Conservation (phyloP, 2,797 vertebrate genomes). For the Oryzias dopingdopingensis region DNA sequence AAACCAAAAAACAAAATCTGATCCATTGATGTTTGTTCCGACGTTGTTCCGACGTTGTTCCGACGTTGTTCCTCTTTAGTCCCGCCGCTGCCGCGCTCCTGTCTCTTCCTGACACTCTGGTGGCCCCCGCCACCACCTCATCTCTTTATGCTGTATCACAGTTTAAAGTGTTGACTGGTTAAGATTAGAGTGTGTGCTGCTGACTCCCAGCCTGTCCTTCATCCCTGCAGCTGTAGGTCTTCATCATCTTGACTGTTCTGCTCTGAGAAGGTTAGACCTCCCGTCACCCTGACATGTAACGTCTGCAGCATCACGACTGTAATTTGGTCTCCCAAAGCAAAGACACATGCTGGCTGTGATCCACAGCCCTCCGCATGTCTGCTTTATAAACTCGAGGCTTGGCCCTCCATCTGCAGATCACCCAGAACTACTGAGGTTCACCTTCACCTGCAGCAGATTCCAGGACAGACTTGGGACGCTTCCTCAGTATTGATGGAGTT, state of each 20-base stretch:
- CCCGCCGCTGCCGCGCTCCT: too few species aligned
- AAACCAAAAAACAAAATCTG: too few species aligned
- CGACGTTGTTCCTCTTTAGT: too few species aligned
- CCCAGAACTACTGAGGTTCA: conserved; percentile 24
- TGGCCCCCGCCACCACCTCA: too few species aligned
- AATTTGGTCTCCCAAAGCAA: too few species aligned
- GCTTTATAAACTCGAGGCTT: conserved; percentile 13
- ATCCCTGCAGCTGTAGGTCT: conserved; percentile 39
- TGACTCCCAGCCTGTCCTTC: conserved; percentile 50
- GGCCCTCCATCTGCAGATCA: not conserved
- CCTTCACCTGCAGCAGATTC: conserved; percentile 32
- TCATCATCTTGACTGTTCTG: conserved; percentile 30
- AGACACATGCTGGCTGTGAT: too few species aligned
- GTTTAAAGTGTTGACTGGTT: too few species aligned
- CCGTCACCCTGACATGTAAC: conserved; percentile 5
- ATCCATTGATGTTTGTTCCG: too few species aligned
- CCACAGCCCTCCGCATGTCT: conserved; percentile 21
- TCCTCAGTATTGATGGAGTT: conserved; percentile 16
- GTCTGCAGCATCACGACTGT: not conserved
- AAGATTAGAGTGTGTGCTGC: conserved; percentile 4
- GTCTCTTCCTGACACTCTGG: too few species aligned
- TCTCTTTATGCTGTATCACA: too few species aligned
- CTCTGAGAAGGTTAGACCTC: conserved; percentile 27
- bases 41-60: too few species aligned
- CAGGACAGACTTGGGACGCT: conserved; percentile 33